Base-by-base conservation (phyloP, 2,113 vertebrate genomes). In the Furnarius figulus region DNA sequence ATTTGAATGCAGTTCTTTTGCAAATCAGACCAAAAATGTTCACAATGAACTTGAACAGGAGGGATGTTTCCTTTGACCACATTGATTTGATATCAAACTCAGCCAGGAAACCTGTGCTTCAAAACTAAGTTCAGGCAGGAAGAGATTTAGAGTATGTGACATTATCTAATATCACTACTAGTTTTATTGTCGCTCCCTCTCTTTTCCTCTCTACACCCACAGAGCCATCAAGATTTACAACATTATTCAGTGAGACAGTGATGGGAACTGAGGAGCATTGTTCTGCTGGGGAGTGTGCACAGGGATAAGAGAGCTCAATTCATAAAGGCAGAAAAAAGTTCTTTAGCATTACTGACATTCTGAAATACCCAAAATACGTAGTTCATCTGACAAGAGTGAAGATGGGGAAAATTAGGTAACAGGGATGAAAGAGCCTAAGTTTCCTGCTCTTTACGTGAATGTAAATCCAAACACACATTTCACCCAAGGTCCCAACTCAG, bases 61-160 rank as follows among this genome's bases (percentile, higher is more conserved):
- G 25, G 12, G 8, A 23, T 20, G 10, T 53, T 59, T 44, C 21
- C 39, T 89, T 59, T 52, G 21, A 75, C 59, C 39, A 24, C 5
- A 50, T 6, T 6, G 39, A 17, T 5, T 24, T 4, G 12, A 20
- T 62, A 88, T 4, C 33, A 33, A 59, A 79, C 44, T 14, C 37
- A 76, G 27, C 3, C 0, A 1, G 40, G 44, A 83, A 80, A 79
- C 14, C 28, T 35, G 4, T 0, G 0, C 8, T 8, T 87, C 27
- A 27, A 76, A 89, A 56, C 33, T 74, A 58, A 42, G 23, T 65
- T 83, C 35, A 83, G 25, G 35, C 31, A 90, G 42, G 35, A 63
- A 71, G 17, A 76, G 33, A 77, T 49, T 61, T 55, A 61, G 49
- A 75, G 21, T 22, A 17, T 6, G 19, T 35, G 44, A 47, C 8